Evolutionary conservation across 1,140 invertebrate genomes (phyloP).

Genomic region (Formica selysi): DNA sequence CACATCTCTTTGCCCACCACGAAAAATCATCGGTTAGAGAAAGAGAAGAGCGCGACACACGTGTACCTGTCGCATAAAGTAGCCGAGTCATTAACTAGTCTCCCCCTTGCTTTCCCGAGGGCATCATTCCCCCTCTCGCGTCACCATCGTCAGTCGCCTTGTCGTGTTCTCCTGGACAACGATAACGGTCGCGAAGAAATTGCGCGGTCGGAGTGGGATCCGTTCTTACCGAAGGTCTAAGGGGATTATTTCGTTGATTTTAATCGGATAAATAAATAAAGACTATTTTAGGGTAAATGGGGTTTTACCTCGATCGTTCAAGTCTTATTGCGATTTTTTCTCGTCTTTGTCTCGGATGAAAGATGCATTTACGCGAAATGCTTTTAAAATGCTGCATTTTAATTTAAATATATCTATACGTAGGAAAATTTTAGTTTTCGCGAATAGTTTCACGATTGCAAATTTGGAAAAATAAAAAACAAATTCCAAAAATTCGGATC

Average conservation of each 20-base stretch:
- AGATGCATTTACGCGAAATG: not conserved
- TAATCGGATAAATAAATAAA: not conserved
- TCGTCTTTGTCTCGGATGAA: not conserved
- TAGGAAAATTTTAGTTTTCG: no score
- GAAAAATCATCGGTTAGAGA: constrained; percentile 70
- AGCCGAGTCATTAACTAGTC: constrained; percentile 66
- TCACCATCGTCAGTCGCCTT: not conserved
- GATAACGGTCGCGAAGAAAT: constrained; percentile 61
- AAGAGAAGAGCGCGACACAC: constrained; percentile 63
- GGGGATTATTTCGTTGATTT: not conserved
- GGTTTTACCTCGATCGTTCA: not conserved
- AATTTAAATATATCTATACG: no score
- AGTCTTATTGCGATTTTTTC: not conserved
- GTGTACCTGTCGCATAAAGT: constrained; percentile 73
- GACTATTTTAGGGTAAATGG: no score
- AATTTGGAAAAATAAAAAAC: no score
- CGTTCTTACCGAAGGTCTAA: no score
- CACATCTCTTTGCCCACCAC: constrained; percentile 71
- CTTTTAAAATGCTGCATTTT: no score
- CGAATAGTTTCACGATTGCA: no score
- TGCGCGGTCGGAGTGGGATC: constrained; percentile 44
- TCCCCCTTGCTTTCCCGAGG: constrained; percentile 17
- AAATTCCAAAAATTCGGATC: no score
- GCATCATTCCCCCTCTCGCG: not conserved
- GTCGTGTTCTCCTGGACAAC: not conserved